phyloP scores from a whole-genome alignment of 1,140 invertebrate genomes.

The Tetragnatha versicolor region DNA sequence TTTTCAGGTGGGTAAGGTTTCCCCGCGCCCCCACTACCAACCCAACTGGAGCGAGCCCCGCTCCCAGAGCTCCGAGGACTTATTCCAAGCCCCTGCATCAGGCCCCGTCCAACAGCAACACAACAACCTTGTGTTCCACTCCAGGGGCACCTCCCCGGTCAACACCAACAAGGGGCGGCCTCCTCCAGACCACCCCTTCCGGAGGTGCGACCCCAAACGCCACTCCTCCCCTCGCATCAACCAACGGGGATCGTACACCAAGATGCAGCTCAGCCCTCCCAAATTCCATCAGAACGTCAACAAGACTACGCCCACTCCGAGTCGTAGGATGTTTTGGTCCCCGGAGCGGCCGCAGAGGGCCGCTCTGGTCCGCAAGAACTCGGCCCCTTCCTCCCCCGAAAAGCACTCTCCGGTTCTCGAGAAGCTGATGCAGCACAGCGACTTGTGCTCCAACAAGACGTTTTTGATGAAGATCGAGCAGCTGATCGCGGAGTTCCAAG shows the following conservation, averaged over 20 bases:
- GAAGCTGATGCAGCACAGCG: constrained; percentile 38
- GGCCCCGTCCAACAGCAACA: constrained; percentile 13
- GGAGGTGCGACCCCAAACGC: constrained; percentile 28
- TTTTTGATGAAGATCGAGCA: constrained; percentile 43
- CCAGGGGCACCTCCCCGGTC: constrained; percentile 38
- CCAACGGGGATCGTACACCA: background rate
- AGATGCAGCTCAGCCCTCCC: constrained; percentile 24
- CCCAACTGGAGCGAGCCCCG: constrained; percentile 30
- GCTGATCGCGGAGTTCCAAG: constrained; percentile 34
- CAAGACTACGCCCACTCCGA: background rate
- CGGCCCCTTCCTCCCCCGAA: background rate
- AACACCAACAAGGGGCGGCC: constrained; percentile 24
- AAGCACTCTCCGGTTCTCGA: constrained; percentile 24
- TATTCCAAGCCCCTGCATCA: constrained; percentile 27
- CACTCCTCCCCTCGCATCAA: constrained; percentile 46
- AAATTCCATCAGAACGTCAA: background rate
- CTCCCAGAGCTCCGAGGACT: constrained; percentile 42
- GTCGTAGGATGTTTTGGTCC: constrained; percentile 40
- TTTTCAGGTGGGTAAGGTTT: constrained; percentile 41
- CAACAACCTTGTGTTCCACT: constrained; percentile 45
- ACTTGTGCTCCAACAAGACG: constrained; percentile 32
- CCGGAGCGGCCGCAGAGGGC: constrained; percentile 12
- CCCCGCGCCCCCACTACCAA: constrained; percentile 19
- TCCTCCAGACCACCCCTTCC: no score
- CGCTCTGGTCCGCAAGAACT: constrained; percentile 17